Evolutionary conservation across 1,140 invertebrate genomes (phyloP), one percentile per base, ranked within the genome.

Genomic region (Cyclina sinensis): DNA sequence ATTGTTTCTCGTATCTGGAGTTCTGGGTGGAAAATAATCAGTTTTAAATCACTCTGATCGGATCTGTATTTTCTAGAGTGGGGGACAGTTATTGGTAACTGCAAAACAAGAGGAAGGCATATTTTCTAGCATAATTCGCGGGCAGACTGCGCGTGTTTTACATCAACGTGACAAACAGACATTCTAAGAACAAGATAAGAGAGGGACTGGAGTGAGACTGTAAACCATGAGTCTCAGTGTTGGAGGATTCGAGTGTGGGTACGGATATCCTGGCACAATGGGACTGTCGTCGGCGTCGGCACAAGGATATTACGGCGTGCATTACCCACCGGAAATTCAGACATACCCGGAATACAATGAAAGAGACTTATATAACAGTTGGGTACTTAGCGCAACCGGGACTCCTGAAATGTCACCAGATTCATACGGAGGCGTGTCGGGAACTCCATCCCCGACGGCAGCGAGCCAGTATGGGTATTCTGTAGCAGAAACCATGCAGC

Each of bases 81-180:
- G 18, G 30, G 32, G 57, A 62, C 84, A 68, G 70, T 78, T 86
- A 54, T 81, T 73, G 62, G 76, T n/a, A 80, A 65, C 78, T 54
- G 76, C 48, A 54, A 70, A 80, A 43, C 24, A 24, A 30, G 62
- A 51, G 48, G 62, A 73, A 73, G 62, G 81, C 81, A 54, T 70
- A 73, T 73, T 76, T 86, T 73, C 43, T 30, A 48, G 70, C 54
- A 74, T 62, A 70, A 65, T 83, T 83, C 59, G 59, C 65, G 46
- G n/a, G 59, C 81, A 83, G 81, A 83, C 81, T 30, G 46, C 24
- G 65, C 39, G 81, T 80, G 74, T 62, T 80, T 79, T 62, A 68
- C 65, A 54, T 88, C 79, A 74, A 88, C 82, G 86, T 88, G 86
- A 88, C 79, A 88, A 68, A 88, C 86, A 88, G 86, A 81, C 48